Percentiles rank a stretch among this genome's conserved stretches.
phyloP scores from a whole-genome alignment of 2,888 invertebrate species.

The Cheilosia variabilis region DNA sequence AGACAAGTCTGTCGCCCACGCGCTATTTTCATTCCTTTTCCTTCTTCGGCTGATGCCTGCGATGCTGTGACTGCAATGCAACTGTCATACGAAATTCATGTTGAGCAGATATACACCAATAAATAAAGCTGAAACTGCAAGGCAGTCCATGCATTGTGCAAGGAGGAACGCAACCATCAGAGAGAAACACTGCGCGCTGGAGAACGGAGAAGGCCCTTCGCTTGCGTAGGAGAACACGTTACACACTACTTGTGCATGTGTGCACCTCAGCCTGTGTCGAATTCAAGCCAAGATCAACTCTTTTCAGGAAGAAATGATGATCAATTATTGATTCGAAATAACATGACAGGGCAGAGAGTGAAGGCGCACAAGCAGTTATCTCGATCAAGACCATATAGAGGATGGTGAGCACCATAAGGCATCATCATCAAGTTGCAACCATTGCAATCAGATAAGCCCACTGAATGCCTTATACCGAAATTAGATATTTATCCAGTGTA shows the following conservation, averaged over 20 bases:
- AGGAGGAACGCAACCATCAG: neutral
- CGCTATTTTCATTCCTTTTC: conserved; percentile 73
- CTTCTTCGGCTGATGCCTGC: conserved; percentile 36
- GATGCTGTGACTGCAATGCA: conserved; percentile 36
- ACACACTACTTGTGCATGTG: conserved; percentile 22
- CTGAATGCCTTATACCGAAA: conserved; percentile 69
- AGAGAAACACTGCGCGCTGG: neutral
- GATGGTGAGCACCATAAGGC: conserved; percentile 63
- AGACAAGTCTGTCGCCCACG: conserved; percentile 76
- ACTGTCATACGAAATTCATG: conserved; percentile 66
- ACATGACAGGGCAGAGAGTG: conserved; percentile 74
- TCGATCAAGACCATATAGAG: conserved; percentile 71
- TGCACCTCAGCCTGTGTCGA: conserved; percentile 24
- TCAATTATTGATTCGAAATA: conserved; percentile 74
- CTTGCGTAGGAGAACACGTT: conserved; percentile 71
- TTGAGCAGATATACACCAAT: conserved; percentile 62
- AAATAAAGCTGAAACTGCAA: conserved; percentile 62
- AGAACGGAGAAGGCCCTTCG: conserved; percentile 41
- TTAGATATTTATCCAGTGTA: conserved; percentile 70
- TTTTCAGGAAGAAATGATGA: conserved; percentile 73
- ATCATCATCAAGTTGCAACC: conserved; percentile 73
- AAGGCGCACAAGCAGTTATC: conserved; percentile 70
- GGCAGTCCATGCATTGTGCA: conserved; percentile 22
- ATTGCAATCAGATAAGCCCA: conserved; percentile 71
- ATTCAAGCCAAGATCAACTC: conserved; percentile 66